Base-by-base conservation (phyloP, 1,140 invertebrate genomes). In the Oryctes rhinoceros region DNA sequence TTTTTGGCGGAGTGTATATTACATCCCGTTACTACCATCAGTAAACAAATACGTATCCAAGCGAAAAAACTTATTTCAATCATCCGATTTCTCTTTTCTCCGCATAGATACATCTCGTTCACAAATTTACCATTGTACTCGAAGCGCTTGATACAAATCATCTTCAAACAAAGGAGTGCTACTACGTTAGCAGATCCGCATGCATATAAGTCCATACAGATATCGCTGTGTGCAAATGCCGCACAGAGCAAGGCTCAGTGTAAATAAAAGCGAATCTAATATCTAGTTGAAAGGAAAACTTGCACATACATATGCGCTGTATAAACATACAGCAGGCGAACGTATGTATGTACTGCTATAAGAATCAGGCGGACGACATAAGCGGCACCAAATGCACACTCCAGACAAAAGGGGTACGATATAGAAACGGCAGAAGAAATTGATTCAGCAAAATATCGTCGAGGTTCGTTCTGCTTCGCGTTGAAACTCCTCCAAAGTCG, bases 271-370 rank as follows among this genome's bases (percentile, higher is more conserved):
- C 53, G 53, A 59, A 59, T 59, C 18, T 59, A 59, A 59, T 59
- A 59, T 59, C 15, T n/a, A 59, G 53, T 59, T 59, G 15, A 59
- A 59, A 59, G 53, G 15, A n/a, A 59, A 59, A 59, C 53, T 59
- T 59, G 15, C 20, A 3, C 53, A 15, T 59, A 59, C 53, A 59
- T 59, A 18, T 18, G 53, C 53, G 18, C 15, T 59, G 53, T 18
- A 59, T 59, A 59, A 59, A 59, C 53, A 59, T 44, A 44, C 39
- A 44, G 39, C 9, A 44, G 39, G n/a, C n/a, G n/a, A n/a, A 44
- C 15, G n/a, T 59, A 59, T 15, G 24, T 30, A 30, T 30, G 24
- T 30, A 30, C 24, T 30, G 0, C n/a, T 59, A 59, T 59, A 44
- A 44, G 39, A 44, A 3, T 5, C 39, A 44, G 9, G 39, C 1